These are phyloP conservation scores for Drosophila picticornis DNA, from an alignment of 2,888 invertebrate species.

Conservation along the genomic window DNA sequence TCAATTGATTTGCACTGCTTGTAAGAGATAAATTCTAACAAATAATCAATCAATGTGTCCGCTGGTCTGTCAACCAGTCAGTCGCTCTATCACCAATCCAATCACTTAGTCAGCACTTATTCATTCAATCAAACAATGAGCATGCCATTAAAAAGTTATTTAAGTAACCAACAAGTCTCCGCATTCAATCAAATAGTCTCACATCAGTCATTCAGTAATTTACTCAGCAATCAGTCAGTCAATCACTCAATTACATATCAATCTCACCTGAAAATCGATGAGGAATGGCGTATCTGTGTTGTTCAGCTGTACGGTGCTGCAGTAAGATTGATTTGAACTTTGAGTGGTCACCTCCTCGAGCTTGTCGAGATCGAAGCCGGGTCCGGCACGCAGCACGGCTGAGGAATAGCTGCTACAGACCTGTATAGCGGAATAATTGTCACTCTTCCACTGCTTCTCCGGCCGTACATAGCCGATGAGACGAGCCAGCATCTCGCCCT, in stretches of 20 bases:
- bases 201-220: background rate
- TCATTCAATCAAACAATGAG: background rate
- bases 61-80: background rate
- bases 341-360: slow-evolving; percentile 87
- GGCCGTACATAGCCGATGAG: slow-evolving; percentile 93
- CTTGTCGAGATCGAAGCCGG: slow-evolving; percentile 82
- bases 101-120: background rate
- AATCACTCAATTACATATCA: background rate
- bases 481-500: slow-evolving; percentile 91
- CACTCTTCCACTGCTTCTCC: slow-evolving; percentile 90
- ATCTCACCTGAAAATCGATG: slow-evolving; percentile 88
- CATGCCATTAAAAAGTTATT: background rate
- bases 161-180: background rate
- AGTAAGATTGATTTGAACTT: slow-evolving; percentile 89
- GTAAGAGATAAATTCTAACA: background rate
- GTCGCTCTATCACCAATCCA: background rate
- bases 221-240: background rate
- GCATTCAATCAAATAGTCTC: background rate
- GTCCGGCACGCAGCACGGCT: slow-evolving; percentile 88
- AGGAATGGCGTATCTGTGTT: slow-evolving; percentile 88
- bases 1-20: no score
- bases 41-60: background rate
- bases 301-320: slow-evolving; percentile 89
- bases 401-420: slow-evolving; percentile 92
- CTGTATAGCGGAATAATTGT: slow-evolving; percentile 90